Conservation (phyloP, 1,140 invertebrate genomes). For the Alviniconcha marisindica region DNA sequence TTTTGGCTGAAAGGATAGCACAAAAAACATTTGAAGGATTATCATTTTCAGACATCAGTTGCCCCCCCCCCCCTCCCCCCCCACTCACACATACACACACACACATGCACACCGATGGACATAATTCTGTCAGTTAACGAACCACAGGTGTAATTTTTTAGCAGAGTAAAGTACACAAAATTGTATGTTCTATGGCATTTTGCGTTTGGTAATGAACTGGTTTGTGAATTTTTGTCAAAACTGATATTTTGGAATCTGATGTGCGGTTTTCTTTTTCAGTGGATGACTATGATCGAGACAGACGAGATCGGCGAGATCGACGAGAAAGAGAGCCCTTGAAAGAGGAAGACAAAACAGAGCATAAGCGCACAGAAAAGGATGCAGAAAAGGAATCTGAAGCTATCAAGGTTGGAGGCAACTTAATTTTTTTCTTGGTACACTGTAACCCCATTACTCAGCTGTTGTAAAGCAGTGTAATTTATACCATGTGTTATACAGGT, state of each 20-base stretch:
- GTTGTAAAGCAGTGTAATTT: too few relatives aligned
- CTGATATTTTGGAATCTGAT: too few relatives aligned
- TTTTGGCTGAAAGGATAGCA: too few relatives aligned
- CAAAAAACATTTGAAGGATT: too few relatives aligned
- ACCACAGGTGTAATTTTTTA: too few relatives aligned
- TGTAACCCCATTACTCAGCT: too few relatives aligned
- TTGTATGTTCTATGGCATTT: too few relatives aligned
- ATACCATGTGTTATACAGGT: too few relatives aligned
- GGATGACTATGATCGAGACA: slow-evolving; percentile 63
- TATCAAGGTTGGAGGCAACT: slow-evolving; percentile 61
- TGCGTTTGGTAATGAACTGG: not conserved
- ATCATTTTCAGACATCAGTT: too few relatives aligned
- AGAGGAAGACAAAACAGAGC: slow-evolving; percentile 53
- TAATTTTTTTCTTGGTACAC: too few relatives aligned
- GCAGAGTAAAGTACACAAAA: too few relatives aligned
- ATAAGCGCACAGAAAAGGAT: slow-evolving; percentile 63
- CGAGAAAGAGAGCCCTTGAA: slow-evolving; percentile 51
- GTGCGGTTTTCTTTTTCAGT: not conserved
- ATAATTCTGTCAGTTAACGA: not conserved
- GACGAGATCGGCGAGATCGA: slow-evolving; percentile 68
- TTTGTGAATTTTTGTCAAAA: not conserved
- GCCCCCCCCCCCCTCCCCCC: too few relatives aligned
- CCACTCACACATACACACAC: slow-evolving; percentile 6
- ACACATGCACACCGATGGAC: not conserved
- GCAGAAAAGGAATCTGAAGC: slow-evolving; percentile 69